Evolutionary conservation across 92 coral and sea anemone genomes (phyloP).

Genomic region (Micromussa lordhowensis): DNA sequence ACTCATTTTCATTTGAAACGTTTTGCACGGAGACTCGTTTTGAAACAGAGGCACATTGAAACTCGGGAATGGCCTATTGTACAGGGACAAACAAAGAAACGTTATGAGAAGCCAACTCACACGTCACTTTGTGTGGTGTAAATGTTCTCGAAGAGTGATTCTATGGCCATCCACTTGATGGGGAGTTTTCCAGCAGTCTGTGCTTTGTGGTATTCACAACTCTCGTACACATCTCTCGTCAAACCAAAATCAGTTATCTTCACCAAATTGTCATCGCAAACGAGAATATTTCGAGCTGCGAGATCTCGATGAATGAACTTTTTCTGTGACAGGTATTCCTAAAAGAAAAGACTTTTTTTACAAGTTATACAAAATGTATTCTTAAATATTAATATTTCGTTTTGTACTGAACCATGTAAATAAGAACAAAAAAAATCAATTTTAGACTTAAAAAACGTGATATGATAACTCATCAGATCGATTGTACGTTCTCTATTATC

Average conservation of each 20-base stretch:
- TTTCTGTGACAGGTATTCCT: conserved; percentile 92
- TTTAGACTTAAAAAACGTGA: no score
- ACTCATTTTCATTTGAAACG: no score
- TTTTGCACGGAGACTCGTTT: no score
- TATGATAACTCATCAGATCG: no score
- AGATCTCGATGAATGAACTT: conserved; percentile 90
- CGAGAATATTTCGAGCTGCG: conserved; percentile 85
- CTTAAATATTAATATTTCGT: no score
- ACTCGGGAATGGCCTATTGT: no score
- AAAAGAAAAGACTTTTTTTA: neutral
- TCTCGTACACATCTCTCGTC: conserved; percentile 87
- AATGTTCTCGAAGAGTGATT: conserved; percentile 77
- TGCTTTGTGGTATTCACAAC: conserved; percentile 79
- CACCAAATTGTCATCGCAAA: conserved; percentile 83
- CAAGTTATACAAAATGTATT: neutral
- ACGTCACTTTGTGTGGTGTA: conserved; percentile 85
- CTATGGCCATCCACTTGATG: conserved; percentile 91
- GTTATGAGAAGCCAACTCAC: conserved; percentile 42
- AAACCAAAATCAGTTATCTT: conserved; percentile 89
- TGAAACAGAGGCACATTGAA: no score
- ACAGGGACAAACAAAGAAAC: no score
- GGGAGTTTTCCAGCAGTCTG: conserved; percentile 81
- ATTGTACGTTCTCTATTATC: no score
- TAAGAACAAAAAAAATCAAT: no score
- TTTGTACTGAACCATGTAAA: no score